Evolutionary conservation across 2,888 invertebrate genomes (phyloP), one percentile per base, ranked within the genome.

Genomic region (Meandrusa payeni): DNA sequence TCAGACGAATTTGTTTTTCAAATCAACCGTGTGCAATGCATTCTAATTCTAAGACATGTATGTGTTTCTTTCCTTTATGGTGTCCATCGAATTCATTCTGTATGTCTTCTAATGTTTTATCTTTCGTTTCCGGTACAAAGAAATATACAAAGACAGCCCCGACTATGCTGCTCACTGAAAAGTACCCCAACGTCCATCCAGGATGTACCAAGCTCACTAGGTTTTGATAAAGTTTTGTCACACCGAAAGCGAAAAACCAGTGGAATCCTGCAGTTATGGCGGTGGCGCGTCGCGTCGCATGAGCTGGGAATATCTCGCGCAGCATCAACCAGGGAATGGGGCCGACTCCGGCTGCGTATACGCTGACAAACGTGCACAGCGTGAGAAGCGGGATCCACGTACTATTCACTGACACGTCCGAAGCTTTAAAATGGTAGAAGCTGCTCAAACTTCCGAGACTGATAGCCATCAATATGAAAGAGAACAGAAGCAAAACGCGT

Each of bases 261-360:
- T 92, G 93, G 37, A 91, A 85, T 5, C 91, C 89, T 2, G 91
- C 91, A 0, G 93, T 90, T n/a, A 93, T 77, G 0, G 92, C 91
- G 15, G 92, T 91, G 0, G 94, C 93, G 41, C 90, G 64, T 28
- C 89, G 90, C 33, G 90, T 92, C 0, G 90, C 89, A 47, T 92
- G 88, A 0, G 89, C 69, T 3, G 93, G 87, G 54, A 94, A 91
- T 24, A 94, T 83, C 67, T 93, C 93, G 31, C 93, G 80, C 10
- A 91, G 57, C 88, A 94, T 90, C 59, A 93, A 71, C 93, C 93
- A 93, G 0, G 93, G 93, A 13, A 94, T 91, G 0, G 93, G 93
- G 0, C 93, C 93, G 10, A 90, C 91, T 1, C 94, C 94, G 12
- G 91, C 69, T 0, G 92, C 91, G 58, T 92, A 94, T 0, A 88